A percentile compares a stretch with the other conserved stretches of the same genome.
Conservation (phyloP, 1,140 invertebrate genomes). For the Mycetomoellerius zeteki region DNA sequence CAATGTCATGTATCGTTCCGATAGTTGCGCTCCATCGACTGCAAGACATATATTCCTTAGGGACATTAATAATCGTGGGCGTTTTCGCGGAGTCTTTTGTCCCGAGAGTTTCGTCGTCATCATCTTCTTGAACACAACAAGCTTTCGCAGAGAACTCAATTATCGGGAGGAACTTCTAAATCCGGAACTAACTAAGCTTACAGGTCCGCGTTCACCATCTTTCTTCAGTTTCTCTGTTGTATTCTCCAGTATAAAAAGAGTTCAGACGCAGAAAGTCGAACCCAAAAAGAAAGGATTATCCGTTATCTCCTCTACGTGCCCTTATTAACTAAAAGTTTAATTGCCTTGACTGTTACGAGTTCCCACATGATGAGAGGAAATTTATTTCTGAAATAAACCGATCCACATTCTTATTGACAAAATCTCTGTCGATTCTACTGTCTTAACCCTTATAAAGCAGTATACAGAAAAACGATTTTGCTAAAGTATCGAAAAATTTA, state of each 20-base stretch:
- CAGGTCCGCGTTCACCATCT: not conserved
- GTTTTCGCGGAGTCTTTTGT: constrained; percentile 12
- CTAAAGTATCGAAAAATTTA: too few species aligned
- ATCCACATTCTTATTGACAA: not conserved
- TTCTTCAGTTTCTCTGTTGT: not conserved
- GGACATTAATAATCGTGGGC: constrained; percentile 34
- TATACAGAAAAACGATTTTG: not conserved
- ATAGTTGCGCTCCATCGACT: not conserved
- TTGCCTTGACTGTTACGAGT: not conserved
- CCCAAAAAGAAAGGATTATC: constrained; percentile 42
- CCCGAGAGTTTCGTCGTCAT: constrained; percentile 9
- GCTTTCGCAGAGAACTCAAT: constrained; percentile 24
- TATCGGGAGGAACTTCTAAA: constrained; percentile 44
- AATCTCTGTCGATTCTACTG: not conserved
- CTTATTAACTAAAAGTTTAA: constrained; percentile 57
- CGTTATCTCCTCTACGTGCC: constrained; percentile 24
- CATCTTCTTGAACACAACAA: constrained; percentile 10
- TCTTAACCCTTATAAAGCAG: not conserved
- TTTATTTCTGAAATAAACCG: constrained; percentile 16
- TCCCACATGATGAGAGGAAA: not conserved
- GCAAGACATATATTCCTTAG: not conserved
- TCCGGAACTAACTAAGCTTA: constrained; percentile 39
- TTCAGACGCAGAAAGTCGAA: constrained; percentile 25
- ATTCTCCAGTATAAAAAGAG: not conserved
- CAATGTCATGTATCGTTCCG: not conserved